Evolutionary conservation across 2,113 vertebrate species (phyloP).

Genomic region (Rhegmatorhina hoffmannsi): DNA sequence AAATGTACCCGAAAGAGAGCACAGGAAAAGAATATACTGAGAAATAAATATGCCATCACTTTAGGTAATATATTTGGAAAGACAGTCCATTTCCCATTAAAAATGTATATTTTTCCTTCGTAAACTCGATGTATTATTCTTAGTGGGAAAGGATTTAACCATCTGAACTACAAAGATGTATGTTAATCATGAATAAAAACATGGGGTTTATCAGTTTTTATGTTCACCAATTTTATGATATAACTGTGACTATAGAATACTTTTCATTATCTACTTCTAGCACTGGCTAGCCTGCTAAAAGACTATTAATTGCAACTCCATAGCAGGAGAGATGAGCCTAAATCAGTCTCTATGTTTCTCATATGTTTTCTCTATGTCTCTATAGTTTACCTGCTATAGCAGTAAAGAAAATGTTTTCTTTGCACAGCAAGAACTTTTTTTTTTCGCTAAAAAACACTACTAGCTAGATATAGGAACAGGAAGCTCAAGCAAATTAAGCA

Average conservation of each 20-base stretch:
- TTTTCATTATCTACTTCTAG: neutral
- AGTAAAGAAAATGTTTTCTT: neutral
- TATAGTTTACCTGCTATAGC: neutral
- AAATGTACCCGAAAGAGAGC: neutral
- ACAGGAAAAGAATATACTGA: neutral
- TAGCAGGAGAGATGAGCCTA: neutral
- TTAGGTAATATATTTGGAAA: neutral
- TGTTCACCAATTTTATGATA: neutral
- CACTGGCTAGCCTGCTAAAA: neutral
- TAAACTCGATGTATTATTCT: neutral
- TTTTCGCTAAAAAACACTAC: neutral
- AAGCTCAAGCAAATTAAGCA: neutral
- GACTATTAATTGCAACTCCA: neutral
- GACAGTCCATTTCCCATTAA: neutral
- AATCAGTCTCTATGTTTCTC: neutral
- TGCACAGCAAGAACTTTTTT: neutral
- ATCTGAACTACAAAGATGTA: neutral
- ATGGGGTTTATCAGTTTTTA: neutral
- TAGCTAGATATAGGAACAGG: neutral
- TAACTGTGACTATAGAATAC: neutral
- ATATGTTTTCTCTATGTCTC: too few species aligned
- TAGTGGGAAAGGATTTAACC: neutral
- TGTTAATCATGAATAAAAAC: neutral
- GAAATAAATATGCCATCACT: neutral
- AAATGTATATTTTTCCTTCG: accelerated